Evolutionary conservation across 2,113 vertebrate genomes (phyloP).

Genomic region (Hippocampus mohnikei): DNA sequence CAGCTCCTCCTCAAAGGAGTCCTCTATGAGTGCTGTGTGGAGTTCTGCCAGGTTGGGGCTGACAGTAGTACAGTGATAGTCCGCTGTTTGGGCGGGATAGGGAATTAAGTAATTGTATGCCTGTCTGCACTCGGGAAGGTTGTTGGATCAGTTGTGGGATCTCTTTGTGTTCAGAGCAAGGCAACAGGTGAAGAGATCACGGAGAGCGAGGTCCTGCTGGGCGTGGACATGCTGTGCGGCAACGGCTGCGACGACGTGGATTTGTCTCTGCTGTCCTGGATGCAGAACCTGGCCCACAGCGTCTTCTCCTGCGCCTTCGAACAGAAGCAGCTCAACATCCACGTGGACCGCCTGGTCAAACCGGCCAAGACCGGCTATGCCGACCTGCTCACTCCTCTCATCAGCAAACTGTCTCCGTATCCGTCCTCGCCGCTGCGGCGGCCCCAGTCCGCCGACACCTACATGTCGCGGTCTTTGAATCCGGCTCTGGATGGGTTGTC

Average conservation of each 20-base stretch:
- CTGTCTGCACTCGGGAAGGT: background rate
- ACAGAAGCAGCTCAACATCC: conserved; percentile 96
- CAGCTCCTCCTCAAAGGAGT: conserved; percentile 95
- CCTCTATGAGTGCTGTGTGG: conserved; percentile 95
- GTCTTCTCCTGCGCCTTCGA: conserved; percentile 97
- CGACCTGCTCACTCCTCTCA: conserved; percentile 93
- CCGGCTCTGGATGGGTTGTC: conserved; percentile 91
- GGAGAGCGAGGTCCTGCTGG: conserved; percentile 92
- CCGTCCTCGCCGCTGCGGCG: conserved; percentile 88
- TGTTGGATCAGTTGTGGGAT: background rate
- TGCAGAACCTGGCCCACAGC: conserved; percentile 88
- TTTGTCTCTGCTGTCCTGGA: conserved; percentile 93
- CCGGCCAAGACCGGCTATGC: conserved; percentile 88
- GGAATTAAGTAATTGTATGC: background rate
- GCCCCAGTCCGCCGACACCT: conserved; percentile 93
- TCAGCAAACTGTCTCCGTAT: conserved; percentile 95
- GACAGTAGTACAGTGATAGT: background rate
- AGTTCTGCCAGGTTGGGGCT: conserved; percentile 84
- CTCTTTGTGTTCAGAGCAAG: conserved; percentile 75
- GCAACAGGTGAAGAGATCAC: conserved; percentile 96
- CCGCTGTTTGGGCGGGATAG: background rate
- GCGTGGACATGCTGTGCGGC: conserved; percentile 92
- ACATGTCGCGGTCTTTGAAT: conserved; percentile 96
- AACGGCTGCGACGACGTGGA: conserved; percentile 97
- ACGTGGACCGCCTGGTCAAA: conserved; percentile 92